A percentile compares a stretch with the other conserved stretches of the same genome.
These are phyloP conservation scores for Odontamblyopus rebecca DNA, from an alignment of 2,797 vertebrate species.

Conservation along the genomic window DNA sequence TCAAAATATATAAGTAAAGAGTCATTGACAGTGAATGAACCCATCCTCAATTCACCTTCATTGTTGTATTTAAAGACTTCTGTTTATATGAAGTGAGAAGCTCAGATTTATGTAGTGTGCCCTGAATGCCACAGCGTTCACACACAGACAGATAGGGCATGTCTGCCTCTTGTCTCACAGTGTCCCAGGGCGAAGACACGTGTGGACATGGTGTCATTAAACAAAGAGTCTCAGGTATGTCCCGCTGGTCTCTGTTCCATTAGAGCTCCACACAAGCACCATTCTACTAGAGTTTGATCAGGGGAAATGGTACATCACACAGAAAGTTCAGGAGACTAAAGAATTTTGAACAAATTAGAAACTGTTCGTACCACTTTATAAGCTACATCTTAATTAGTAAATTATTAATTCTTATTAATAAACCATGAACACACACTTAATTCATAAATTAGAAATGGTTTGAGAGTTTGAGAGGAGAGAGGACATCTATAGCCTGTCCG, in stretches of 20 bases:
- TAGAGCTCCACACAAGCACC: not conserved
- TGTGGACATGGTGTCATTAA: conserved; percentile 25
- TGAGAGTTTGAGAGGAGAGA: too few species aligned
- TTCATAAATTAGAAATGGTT: too few species aligned
- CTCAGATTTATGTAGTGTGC: conserved; percentile 76
- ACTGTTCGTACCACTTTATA: too few species aligned
- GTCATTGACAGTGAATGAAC: not conserved
- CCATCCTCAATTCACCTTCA: conserved; percentile 1
- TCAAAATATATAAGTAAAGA: not conserved
- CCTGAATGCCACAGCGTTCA: conserved; percentile 59
- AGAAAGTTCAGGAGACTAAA: too few species aligned
- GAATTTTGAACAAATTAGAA: too few species aligned
- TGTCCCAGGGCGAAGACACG: not conserved
- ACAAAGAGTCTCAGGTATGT: conserved; percentile 46
- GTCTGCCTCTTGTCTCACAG: conserved; percentile 57
- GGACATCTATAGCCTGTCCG: too few species aligned
- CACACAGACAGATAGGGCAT: conserved; percentile 64
- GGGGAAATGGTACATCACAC: not conserved
- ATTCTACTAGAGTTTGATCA: not conserved
- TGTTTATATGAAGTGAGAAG: conserved; percentile 70
- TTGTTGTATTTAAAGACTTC: conserved; percentile 49
- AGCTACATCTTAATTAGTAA: too few species aligned
- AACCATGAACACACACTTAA: too few species aligned
- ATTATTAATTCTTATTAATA: too few species aligned
- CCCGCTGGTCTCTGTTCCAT: conserved; percentile 38